Conservation (phyloP, 1,140 invertebrate species). For the Zeugodacus cucurbitae region DNA sequence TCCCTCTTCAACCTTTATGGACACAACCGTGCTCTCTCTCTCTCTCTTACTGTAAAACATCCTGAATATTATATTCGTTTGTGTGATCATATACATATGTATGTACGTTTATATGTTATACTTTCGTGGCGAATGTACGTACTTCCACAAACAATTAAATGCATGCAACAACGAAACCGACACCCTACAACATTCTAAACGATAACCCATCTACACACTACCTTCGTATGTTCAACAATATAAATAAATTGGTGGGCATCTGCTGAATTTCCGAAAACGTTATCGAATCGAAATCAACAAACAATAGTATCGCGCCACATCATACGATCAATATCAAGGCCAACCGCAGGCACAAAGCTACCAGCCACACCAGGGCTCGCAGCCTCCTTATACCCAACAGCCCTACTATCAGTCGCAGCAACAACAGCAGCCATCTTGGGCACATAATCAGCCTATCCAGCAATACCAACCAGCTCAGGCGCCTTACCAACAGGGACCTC, state of each 20-base stretch:
- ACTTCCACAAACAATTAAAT: not conserved
- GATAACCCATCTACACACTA: constrained; percentile 47
- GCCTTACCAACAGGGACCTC: constrained; percentile 48
- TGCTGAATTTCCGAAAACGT: constrained; percentile 47
- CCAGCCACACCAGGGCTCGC: constrained; percentile 51
- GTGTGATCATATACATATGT: not conserved
- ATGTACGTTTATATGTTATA: not conserved
- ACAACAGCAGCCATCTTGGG: constrained; percentile 51
- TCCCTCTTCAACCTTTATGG: not conserved
- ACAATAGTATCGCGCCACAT: constrained; percentile 56
- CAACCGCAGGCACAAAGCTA: constrained; percentile 49
- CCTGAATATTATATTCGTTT: not conserved
- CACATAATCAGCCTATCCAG: not conserved
- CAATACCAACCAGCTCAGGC: constrained; percentile 47
- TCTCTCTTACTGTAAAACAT: not conserved
- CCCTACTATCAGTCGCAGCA: constrained; percentile 46
- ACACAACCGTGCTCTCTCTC: not conserved
- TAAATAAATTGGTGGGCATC: constrained; percentile 48
- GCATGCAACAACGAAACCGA: constrained; percentile 44
- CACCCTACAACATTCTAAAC: constrained; percentile 47
- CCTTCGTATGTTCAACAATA: constrained; percentile 42
- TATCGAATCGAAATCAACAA: not conserved
- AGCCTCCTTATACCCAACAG: constrained; percentile 41
- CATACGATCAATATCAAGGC: constrained; percentile 52
- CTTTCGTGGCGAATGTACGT: not conserved